Conservation (phyloP, 2,888 invertebrate genomes). For the Trachelus stipa region DNA sequence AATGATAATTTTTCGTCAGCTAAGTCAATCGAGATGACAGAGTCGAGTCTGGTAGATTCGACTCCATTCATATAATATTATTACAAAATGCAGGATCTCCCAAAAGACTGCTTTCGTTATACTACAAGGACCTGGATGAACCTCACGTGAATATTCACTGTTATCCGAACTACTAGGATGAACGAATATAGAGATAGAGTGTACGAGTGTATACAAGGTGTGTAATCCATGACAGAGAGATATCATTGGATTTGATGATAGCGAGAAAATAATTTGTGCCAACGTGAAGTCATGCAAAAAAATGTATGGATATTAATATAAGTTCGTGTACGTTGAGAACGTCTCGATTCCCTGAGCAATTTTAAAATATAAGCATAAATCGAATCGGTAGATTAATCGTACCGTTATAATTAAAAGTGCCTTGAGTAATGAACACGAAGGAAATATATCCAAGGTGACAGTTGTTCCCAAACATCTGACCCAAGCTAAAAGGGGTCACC, state of each 20-base stretch:
- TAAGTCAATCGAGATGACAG: not conserved
- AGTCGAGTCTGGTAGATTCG: not conserved
- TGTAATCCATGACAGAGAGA: not conserved
- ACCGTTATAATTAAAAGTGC: not conserved
- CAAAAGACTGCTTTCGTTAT: not conserved
- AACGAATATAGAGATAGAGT: not conserved
- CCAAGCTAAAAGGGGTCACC: not conserved
- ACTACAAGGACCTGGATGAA: not conserved
- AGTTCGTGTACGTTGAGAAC: not conserved
- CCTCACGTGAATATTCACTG: not conserved
- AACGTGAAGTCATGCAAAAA: not conserved
- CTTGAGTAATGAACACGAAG: not conserved
- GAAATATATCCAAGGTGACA: not conserved
- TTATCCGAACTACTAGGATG: not conserved
- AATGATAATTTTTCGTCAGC: not conserved
- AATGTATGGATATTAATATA: not conserved
- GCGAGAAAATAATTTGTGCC: not conserved
- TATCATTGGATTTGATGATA: not conserved
- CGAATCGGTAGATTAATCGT: not conserved
- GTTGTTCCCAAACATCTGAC: too few species aligned
- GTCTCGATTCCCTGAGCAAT: not conserved
- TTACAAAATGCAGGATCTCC: not conserved
- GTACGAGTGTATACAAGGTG: not conserved
- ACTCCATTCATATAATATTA: not conserved
- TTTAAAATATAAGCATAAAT: not conserved